Evolutionary conservation across 2,888 invertebrate species (phyloP).

Genomic region (Agriopis marginaria): DNA sequence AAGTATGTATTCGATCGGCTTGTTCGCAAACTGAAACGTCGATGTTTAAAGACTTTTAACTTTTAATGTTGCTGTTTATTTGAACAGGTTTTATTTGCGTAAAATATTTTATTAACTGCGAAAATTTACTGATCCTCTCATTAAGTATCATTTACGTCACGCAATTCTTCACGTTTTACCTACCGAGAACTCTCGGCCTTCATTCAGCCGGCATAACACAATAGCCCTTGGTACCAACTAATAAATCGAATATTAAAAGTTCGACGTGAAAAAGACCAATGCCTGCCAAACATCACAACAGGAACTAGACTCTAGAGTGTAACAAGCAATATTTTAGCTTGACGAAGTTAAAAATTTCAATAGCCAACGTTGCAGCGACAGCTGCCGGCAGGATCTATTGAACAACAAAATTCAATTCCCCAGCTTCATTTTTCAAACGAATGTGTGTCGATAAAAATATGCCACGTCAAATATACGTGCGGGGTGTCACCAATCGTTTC

Average conservation of each 20-base stretch:
- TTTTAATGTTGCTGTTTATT: background rate
- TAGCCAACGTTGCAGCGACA: background rate
- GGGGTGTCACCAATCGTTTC: constrained; percentile 10
- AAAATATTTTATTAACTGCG: background rate
- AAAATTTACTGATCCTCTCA: too few species aligned
- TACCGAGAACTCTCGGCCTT: too few species aligned
- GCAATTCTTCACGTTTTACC: too few species aligned
- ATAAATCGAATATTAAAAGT: background rate
- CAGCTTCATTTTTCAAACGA: constrained; percentile 22
- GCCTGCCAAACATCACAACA: background rate
- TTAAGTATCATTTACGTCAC: too few species aligned
- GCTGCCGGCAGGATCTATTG: background rate
- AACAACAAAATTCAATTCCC: constrained; percentile 21
- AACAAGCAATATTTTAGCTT: background rate
- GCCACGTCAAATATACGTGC: constrained; percentile 26
- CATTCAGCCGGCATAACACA: too few species aligned
- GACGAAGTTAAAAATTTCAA: constrained; percentile 1
- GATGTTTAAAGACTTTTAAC: constrained; percentile 3
- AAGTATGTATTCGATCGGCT: constrained; percentile 3
- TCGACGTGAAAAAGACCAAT: background rate
- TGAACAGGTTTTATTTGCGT: background rate
- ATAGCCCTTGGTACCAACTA: background rate
- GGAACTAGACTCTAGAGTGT: background rate
- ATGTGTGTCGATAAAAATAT: constrained; percentile 13
- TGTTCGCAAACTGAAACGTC: constrained; percentile 1